Base-by-base conservation (phyloP, 2,113 vertebrate species). In the Catagonus wagneri region DNA sequence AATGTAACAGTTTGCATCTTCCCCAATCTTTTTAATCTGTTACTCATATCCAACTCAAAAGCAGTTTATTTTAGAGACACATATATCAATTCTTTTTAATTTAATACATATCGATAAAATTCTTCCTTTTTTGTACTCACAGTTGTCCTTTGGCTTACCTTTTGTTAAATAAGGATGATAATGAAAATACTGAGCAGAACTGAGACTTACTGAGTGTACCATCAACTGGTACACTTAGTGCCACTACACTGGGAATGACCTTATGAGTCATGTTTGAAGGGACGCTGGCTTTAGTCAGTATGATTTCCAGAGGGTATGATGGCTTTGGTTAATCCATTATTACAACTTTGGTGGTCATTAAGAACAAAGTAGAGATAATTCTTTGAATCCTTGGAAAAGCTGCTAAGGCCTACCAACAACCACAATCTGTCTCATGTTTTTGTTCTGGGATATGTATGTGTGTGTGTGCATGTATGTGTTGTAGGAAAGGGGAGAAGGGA, bases 161-260 rank as follows among this genome's bases (percentile, higher is more conserved):
- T 93, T 68, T 79, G 27, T 39, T 83, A 65, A 39, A 54, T 63
- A 68, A 44, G 19, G 12, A 58, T 14, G 34, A 10, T 69, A 66
- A 81, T 66, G 12, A 34, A 97, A 86, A 86, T 71, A 92, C 19
- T 63, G 52, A 91, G 15, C 25, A 52, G 54, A 96, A 63, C 3
- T 32, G 23, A 63, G 2, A 75, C 29, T 86, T 83, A 39, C 2
- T n/a, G 9, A 72, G 15, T 63, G 34, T 20, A 76, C 23, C 61
- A 65, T 65, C 54, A 93, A 17, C 29, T 34, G 19, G 58, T 0
- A 8, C 23, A 79, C 13, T 56, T 56, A 78, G 23, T 27, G 16
- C 16, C 23, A 52, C 13, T 23, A 74, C 5, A 60, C 4, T 60
- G 39, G 44, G 44, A 84, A 29, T 66, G 25, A 93, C 22, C 7